Percentiles rank a stretch among this genome's conserved stretches.
Conservation (phyloP, 30 jellyfish, hydroid and myxozoan species). For the Chironex yamaguchii region DNA sequence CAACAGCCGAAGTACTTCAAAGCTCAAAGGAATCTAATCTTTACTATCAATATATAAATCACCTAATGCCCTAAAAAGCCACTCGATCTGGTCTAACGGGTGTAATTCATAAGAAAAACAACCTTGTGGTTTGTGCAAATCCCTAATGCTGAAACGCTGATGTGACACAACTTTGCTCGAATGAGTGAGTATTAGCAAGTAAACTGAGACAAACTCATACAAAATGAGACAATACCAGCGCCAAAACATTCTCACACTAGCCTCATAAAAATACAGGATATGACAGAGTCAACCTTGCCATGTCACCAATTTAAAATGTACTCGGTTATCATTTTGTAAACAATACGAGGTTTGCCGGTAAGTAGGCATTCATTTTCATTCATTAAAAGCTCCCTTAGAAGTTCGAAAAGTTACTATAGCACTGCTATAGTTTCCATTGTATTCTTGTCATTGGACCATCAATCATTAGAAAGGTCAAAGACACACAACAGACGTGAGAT, state of each 20-base stretch:
- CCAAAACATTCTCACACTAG: too few species aligned
- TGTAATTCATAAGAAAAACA: neutral
- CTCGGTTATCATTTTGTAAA: neutral
- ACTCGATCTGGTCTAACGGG: neutral
- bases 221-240: neutral
- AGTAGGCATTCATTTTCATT: neutral
- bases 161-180: too few species aligned
- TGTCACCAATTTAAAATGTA: neutral
- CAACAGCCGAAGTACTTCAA: neutral
- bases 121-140: neutral
- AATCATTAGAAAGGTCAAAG: neutral
- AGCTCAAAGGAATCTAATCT: neutral
- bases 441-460: conserved; percentile 10
- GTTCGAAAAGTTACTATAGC: conserved; percentile 67
- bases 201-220: neutral
- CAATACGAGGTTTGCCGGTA: neutral
- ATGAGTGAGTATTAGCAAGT: too few species aligned
- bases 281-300: neutral
- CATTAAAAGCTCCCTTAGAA: neutral
- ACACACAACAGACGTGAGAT: neutral
- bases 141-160: neutral
- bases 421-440: conserved; percentile 83
- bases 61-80: neutral
- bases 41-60: neutral
- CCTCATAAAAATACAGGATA: too few species aligned